Conservation (phyloP, 2,113 vertebrate genomes). For the Myodes glareolus region DNA sequence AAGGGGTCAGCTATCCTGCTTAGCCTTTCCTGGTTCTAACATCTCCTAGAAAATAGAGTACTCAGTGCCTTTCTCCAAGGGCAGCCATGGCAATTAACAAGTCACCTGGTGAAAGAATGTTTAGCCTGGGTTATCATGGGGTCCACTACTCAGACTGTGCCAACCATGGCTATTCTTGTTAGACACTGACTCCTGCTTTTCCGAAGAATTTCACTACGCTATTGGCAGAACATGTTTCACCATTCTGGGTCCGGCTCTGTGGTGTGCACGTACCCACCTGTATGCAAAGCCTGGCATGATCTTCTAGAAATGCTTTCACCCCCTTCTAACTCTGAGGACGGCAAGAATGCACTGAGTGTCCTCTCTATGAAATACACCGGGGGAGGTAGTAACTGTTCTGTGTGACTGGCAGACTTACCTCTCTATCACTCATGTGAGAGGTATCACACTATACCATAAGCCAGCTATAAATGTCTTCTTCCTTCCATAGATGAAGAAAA, state of each 20-base stretch:
- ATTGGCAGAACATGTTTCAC: not conserved
- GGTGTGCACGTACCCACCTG: not conserved
- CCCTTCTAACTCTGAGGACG: not conserved
- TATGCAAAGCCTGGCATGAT: not conserved
- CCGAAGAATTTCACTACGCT: not conserved
- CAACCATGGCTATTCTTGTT: not conserved
- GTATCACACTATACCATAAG: not conserved
- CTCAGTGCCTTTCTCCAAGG: not conserved
- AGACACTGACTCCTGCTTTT: accelerated
- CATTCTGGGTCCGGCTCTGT: not conserved
- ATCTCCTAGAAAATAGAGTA: not conserved
- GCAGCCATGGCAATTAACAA: not conserved
- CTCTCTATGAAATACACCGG: not conserved
- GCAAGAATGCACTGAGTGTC: not conserved
- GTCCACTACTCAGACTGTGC: accelerated
- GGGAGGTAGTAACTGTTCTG: not conserved
- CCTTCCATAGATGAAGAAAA: conserved; percentile 6
- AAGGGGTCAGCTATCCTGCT: not conserved
- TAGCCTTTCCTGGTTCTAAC: not conserved
- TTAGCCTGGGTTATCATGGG: not conserved
- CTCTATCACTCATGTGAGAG: not conserved
- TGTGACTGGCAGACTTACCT: not conserved
- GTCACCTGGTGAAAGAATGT: not conserved
- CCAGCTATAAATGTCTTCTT: not conserved
- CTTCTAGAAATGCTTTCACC: not conserved